phyloP scores from a whole-genome alignment of 2,113 vertebrate genomes.

The Sinocyclocheilus rhinocerous region DNA sequence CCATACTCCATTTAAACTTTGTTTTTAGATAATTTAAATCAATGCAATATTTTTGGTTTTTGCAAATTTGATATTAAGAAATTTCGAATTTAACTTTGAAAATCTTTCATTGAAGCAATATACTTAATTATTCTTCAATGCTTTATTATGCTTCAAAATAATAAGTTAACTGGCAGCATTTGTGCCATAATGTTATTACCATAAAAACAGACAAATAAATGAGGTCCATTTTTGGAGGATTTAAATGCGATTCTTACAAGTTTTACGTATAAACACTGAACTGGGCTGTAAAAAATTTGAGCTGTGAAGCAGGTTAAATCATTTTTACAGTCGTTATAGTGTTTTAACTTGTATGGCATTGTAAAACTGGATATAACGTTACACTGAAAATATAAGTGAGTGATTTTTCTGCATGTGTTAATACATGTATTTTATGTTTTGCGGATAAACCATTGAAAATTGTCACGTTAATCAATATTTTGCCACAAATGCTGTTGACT shows the following conservation, averaged over 20 bases:
- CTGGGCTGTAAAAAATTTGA: background rate
- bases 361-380: background rate
- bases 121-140: background rate
- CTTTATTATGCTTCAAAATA: too few relatives aligned
- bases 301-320: too few relatives aligned
- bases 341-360: background rate
- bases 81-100: background rate
- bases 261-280: background rate
- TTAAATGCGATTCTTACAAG: too few relatives aligned
- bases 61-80: background rate
- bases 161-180: background rate
- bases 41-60: background rate
- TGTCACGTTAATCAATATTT: too few relatives aligned
- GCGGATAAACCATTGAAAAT: too few relatives aligned
- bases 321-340: background rate
- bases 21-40: background rate
- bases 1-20: background rate
- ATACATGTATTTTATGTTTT: background rate
- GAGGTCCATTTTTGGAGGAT: too few relatives aligned
- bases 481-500: background rate
- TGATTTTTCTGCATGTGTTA: too few relatives aligned
- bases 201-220: background rate
- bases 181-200: background rate
- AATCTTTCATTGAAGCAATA: background rate
- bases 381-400: background rate